A percentile compares a stretch with the other conserved stretches of the same genome.
These are phyloP conservation scores for Periophthalmus magnuspinnatus DNA, from an alignment of 2,797 vertebrate species.

Conservation along the genomic window DNA sequence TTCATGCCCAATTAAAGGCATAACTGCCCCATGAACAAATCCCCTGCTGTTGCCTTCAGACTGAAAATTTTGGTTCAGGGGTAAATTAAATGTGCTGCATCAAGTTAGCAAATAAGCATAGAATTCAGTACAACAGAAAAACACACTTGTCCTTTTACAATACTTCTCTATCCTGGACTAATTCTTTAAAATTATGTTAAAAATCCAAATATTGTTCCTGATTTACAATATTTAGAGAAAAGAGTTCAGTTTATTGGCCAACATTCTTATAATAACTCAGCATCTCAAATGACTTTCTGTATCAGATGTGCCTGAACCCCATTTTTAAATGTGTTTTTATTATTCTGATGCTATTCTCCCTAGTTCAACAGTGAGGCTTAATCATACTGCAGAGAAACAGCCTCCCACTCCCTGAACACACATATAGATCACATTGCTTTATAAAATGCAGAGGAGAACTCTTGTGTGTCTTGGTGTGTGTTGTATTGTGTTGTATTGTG, in stretches of 20 bases:
- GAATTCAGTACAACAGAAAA: too few relatives aligned
- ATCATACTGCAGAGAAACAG: constrained; percentile 63
- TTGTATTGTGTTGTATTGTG: constrained; percentile 6
- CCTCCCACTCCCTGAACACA: constrained; percentile 20
- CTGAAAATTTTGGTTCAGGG: not conserved
- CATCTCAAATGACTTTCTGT: not conserved
- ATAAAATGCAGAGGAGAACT: not conserved
- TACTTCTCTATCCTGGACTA: not conserved
- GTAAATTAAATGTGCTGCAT: too few relatives aligned
- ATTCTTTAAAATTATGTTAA: not conserved
- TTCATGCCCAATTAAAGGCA: not conserved
- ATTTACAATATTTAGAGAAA: too few relatives aligned
- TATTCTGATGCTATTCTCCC: constrained; percentile 45
- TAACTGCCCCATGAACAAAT: not conserved
- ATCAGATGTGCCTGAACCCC: constrained; percentile 8
- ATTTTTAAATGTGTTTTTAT: constrained; percentile 1
- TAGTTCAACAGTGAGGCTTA: constrained; percentile 53
- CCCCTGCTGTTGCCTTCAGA: not conserved
- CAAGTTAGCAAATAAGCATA: too few relatives aligned
- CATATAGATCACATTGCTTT: not conserved
- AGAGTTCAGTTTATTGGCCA: too few relatives aligned
- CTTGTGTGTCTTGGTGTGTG: constrained; percentile 6
- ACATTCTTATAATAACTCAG: not conserved
- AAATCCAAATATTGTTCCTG: too few relatives aligned
- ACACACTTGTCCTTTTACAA: not conserved